A percentile compares a stretch with the other conserved stretches of the same genome.
Conservation (phyloP, 2,113 vertebrate genomes). For the Scomber japonicus region DNA sequence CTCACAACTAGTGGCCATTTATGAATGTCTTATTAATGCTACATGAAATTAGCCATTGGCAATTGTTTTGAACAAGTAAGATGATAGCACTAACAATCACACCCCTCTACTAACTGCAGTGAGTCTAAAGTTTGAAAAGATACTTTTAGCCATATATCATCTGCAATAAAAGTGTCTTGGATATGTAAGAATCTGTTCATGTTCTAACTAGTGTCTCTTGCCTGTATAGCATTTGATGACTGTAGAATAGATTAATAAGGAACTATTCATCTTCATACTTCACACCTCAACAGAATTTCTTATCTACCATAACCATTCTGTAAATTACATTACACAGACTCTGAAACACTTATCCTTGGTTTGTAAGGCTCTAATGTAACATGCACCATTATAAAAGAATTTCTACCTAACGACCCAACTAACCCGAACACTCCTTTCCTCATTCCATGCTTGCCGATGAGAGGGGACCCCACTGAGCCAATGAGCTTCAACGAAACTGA, state of each 20-base stretch:
- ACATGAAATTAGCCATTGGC: constrained; percentile 66
- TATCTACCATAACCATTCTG: constrained; percentile 62
- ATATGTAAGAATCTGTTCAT: constrained; percentile 35
- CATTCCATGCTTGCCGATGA: constrained; percentile 69
- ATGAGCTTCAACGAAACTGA: constrained; percentile 84
- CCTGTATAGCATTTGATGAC: constrained; percentile 44
- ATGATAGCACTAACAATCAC: constrained; percentile 27
- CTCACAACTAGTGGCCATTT: constrained; percentile 66
- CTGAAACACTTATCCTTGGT: constrained; percentile 72
- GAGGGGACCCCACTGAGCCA: constrained; percentile 82
- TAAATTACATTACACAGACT: constrained; percentile 70
- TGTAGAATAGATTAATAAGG: constrained; percentile 47
- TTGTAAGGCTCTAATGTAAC: constrained; percentile 79
- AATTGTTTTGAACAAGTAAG: constrained; percentile 47
- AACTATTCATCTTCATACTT: constrained; percentile 66
- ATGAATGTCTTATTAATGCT: constrained; percentile 64
- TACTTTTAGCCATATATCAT: constrained; percentile 48
- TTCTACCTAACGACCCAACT: constrained; percentile 81
- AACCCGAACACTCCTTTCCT: constrained; percentile 66
- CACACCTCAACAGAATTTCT: constrained; percentile 62
- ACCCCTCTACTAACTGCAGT: constrained; percentile 1
- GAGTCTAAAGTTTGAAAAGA: constrained; percentile 40
- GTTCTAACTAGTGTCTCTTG: constrained; percentile 29
- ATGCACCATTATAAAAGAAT: constrained; percentile 77
- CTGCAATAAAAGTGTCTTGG: constrained; percentile 43